Conservation (phyloP, 2,113 vertebrate species). For the Neolamprologus falcicula region DNA sequence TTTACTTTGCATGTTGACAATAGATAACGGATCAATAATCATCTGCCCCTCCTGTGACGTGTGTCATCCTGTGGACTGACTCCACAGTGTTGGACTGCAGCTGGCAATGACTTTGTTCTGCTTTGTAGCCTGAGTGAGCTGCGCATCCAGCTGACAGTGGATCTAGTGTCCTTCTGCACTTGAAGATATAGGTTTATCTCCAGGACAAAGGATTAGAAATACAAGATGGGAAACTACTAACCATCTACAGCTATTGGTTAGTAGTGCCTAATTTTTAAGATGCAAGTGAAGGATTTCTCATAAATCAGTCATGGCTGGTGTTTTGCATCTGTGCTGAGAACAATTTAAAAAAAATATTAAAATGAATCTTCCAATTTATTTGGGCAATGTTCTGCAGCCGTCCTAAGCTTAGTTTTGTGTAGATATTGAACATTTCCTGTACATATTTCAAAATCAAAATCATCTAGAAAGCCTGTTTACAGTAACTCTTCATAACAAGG, state of each 20-base stretch:
- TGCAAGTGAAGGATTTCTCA: not conserved
- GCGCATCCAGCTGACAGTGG: not conserved
- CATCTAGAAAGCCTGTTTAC: not conserved
- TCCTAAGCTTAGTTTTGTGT: not conserved
- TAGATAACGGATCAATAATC: not conserved
- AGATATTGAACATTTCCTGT: not conserved
- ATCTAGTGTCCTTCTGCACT: not conserved
- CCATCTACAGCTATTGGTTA: not conserved
- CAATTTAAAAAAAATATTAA: not conserved
- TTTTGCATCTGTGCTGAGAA: not conserved
- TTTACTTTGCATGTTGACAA: not conserved
- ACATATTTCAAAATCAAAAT: not conserved
- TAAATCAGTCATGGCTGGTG: not conserved
- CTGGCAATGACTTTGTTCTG: not conserved
- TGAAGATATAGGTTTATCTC: not conserved
- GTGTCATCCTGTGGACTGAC: not conserved
- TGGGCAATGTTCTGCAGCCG: not conserved
- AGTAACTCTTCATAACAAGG: not conserved
- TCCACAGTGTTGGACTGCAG: not conserved
- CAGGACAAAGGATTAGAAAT: not conserved
- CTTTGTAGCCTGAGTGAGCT: not conserved
- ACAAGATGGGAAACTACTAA: not conserved
- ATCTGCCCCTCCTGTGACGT: not conserved
- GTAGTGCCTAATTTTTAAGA: not conserved
- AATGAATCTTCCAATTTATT: not conserved